phyloP scores from a whole-genome alignment of 2,888 invertebrate species.

The Eurytoma californica region DNA sequence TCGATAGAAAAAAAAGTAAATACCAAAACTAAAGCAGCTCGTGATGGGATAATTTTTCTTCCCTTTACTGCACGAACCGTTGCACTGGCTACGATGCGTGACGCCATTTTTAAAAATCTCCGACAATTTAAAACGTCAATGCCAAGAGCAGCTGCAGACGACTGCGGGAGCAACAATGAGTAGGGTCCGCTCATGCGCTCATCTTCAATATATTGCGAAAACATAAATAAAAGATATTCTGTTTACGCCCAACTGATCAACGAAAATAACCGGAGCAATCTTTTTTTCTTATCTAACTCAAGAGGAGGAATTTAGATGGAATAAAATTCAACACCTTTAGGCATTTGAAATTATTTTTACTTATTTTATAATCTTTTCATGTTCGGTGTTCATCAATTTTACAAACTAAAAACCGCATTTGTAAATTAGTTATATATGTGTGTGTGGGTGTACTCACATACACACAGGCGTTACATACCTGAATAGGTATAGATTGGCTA shows the following conservation, averaged over 20 bases:
- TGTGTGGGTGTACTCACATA: too few species aligned
- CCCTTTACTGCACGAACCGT: conserved; percentile 92
- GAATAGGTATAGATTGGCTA: too few species aligned
- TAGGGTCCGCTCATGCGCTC: too few species aligned
- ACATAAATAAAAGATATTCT: neutral
- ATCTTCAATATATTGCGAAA: neutral
- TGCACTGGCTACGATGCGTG: conserved; percentile 88
- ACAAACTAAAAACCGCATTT: too few species aligned
- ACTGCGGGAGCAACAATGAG: neutral
- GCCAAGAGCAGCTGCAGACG: neutral
- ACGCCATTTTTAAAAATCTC: conserved; percentile 79
- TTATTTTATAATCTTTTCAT: too few species aligned
- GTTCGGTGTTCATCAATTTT: too few species aligned
- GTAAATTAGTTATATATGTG: too few species aligned
- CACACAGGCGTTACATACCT: too few species aligned
- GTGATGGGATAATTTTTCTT: conserved; percentile 85
- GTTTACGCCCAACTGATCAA: neutral
- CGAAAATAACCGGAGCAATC: neutral
- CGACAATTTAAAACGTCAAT: neutral
- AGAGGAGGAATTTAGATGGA: neutral
- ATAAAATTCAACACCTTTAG: conserved; percentile 8
- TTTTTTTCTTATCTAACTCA: neutral
- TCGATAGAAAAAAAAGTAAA: conserved; percentile 56
- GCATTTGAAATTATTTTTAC: conserved; percentile 1
- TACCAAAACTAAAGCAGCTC: conserved; percentile 88